These are phyloP conservation scores for Eustalomyia histrio DNA, from an alignment of 2,888 invertebrate species.

Conservation along the genomic window DNA sequence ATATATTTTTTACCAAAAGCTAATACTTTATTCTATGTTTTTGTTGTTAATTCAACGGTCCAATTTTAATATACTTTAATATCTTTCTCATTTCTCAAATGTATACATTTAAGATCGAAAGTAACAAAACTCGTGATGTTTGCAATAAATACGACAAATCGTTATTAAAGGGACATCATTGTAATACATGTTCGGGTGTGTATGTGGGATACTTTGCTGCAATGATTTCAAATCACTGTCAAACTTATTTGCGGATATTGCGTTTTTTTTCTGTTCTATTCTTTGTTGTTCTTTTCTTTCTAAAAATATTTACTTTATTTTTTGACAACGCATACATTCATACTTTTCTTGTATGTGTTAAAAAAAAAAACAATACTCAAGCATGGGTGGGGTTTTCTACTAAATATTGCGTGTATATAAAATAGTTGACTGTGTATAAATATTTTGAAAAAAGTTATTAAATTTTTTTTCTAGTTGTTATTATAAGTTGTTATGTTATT, in stretches of 20 bases:
- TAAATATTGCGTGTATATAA: background rate
- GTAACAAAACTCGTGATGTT: too few relatives aligned
- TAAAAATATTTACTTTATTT: slow-evolving; percentile 34
- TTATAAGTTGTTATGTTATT: too few relatives aligned
- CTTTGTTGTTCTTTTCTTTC: slow-evolving; percentile 15
- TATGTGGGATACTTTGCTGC: slow-evolving; percentile 45
- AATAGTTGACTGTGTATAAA: background rate
- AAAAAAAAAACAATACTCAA: background rate
- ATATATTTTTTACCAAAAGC: too few relatives aligned
- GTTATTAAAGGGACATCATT: too few relatives aligned
- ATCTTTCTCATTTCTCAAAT: too few relatives aligned
- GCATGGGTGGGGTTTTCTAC: slow-evolving; percentile 1
- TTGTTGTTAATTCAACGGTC: too few relatives aligned
- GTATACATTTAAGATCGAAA: too few relatives aligned
- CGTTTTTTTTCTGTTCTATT: slow-evolving; percentile 43
- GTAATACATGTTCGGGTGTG: background rate
- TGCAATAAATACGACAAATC: too few relatives aligned
- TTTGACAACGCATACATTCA: background rate
- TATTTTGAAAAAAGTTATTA: slow-evolving; percentile 9
- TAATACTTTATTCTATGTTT: too few relatives aligned
- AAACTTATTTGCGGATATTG: slow-evolving; percentile 65
- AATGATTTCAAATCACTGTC: slow-evolving; percentile 65
- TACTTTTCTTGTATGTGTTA: background rate
- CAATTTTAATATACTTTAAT: too few relatives aligned
- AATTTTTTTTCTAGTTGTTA: slow-evolving; percentile 12